Evolutionary conservation across 2,113 vertebrate species (phyloP).

Genomic region (Struthidea cinerea): DNA sequence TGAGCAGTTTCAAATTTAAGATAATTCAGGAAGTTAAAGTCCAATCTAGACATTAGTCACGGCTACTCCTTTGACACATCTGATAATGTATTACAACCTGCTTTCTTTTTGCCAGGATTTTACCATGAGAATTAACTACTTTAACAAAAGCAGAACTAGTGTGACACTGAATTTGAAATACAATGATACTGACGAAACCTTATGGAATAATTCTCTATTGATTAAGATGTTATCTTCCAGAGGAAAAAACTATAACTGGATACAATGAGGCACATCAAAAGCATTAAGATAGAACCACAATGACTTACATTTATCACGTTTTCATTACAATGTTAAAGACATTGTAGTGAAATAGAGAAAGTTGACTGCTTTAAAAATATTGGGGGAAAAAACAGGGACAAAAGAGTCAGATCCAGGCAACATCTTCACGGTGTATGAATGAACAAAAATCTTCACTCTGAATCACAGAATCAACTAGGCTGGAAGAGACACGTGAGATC

Average conservation of each 20-base stretch:
- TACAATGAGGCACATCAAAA: background rate
- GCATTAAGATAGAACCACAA: background rate
- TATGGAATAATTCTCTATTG: background rate
- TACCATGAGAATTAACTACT: background rate
- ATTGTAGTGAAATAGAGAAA: background rate
- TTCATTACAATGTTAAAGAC: background rate
- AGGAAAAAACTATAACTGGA: background rate
- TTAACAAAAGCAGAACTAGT: background rate
- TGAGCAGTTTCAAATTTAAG: background rate
- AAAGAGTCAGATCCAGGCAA: background rate
- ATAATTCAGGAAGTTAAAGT: background rate
- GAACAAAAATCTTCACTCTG: background rate
- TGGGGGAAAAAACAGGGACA: fast-evolving
- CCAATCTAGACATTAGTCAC: background rate
- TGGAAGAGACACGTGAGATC: background rate
- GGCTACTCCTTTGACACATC: background rate
- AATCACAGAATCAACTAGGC: background rate
- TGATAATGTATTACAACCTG: background rate
- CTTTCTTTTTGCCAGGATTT: background rate
- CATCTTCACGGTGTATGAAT: fast-evolving
- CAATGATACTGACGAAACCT: fast-evolving
- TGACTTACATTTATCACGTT: background rate
- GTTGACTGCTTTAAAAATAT: background rate
- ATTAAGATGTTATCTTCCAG: background rate
- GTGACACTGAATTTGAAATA: background rate